Base-by-base conservation (phyloP, 2,888 invertebrate genomes). In the Hydraecia micacea region DNA sequence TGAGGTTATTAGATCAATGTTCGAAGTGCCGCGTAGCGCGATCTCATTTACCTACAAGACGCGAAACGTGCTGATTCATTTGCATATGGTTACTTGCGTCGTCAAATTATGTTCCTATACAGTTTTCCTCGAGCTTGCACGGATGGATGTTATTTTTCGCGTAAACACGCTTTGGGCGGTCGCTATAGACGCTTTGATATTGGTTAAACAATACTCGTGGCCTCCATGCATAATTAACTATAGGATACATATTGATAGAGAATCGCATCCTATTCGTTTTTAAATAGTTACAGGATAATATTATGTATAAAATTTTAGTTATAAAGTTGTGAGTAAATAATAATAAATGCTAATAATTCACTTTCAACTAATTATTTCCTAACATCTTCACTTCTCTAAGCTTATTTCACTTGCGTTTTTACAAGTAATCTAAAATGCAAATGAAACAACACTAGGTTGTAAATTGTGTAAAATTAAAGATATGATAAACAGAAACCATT, bases 51-150 rank as follows among this genome's bases (percentile, higher is more conserved):
- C 91, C 87, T 88, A 87, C 92, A 91, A 94, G 93, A 93, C 91
- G 91, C 93, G 91, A 96, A 96, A 96, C 95, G 95, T 96, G 97
- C 97, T 95, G 96, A 97, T 94, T 97, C 96, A 97, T 97, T 96
- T 95, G 92, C 95, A 96, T 96, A 95, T 92, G 93, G 94, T 93
- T 92, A 93, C 90, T 88, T 84, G 81, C 84, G 85, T 86, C 83
- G 83, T 87, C 83, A 80, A 86, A 83, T 75, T 83, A 82, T 83
- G 76, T 86, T 84, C 85, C 42, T 79, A 88, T 80, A 86, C 82
- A 81, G 72, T 82, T 87, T 86, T 75, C 79, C 65, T 82, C 13
- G 62, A 83, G 52, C 42, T 75, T 67, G 71, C 69, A 62, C 65
- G 28, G 80, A 70, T 84, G 58, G 21, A 73, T 85, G 86, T 86